Conservation (phyloP, 92 coral and sea anemone species). For the Porites divaricata region DNA sequence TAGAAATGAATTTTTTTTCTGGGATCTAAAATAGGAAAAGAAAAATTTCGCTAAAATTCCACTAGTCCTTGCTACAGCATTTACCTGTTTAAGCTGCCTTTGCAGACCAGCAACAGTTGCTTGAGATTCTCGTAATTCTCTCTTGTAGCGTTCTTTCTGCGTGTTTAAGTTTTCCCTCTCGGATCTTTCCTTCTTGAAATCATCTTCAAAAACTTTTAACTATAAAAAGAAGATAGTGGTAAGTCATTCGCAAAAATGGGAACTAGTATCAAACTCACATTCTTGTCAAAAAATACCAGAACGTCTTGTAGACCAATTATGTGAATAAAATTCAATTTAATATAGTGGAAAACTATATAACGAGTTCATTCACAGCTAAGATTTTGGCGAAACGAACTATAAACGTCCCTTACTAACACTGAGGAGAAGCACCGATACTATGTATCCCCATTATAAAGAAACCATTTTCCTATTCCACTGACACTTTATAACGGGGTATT, state of each 20-base stretch:
- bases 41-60: not conserved
- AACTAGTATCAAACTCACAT: too few species aligned
- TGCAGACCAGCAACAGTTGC: slow-evolving; percentile 41
- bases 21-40: not conserved
- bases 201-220: slow-evolving; percentile 59
- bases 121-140: slow-evolving; percentile 51
- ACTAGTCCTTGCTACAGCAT: not conserved
- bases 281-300: too few species aligned
- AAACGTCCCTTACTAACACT: too few species aligned
- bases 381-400: too few species aligned
- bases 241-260: not conserved
- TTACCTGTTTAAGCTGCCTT: slow-evolving; percentile 40
- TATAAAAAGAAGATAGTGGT: slow-evolving; percentile 5
- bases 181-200: slow-evolving; percentile 63
- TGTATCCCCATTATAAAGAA: too few species aligned
- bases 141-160: slow-evolving; percentile 51
- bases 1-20: not conserved
- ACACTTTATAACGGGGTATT: too few species aligned
- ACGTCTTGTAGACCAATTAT: too few species aligned
- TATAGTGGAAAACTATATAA: too few species aligned
- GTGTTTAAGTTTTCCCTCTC: slow-evolving; percentile 53
- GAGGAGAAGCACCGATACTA: too few species aligned
- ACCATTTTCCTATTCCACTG: too few species aligned
- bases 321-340: too few species aligned
- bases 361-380: too few species aligned